A percentile compares a stretch with the other conserved stretches of the same genome.
These are phyloP conservation scores for Apteryx owenii DNA, from an alignment of 2,113 vertebrate genomes.

Conservation along the genomic window DNA sequence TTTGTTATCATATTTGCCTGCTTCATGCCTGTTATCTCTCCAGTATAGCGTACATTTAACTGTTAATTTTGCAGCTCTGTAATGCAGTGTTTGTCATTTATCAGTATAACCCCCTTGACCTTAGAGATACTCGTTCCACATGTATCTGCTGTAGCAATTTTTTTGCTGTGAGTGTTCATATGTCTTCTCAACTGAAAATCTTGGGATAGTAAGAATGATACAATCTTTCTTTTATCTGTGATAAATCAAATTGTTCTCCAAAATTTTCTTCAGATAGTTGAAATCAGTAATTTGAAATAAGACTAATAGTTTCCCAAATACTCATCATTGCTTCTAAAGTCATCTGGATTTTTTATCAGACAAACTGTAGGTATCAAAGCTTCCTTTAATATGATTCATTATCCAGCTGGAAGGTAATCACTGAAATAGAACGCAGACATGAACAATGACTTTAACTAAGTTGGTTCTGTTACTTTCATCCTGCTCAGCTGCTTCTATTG, in stretches of 20 bases:
- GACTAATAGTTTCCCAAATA: conserved; percentile 26
- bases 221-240: neutral
- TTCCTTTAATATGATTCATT: conserved; percentile 51
- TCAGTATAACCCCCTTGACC: neutral
- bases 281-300: conserved; percentile 35
- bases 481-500: conserved; percentile 8
- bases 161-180: neutral
- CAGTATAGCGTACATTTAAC: neutral
- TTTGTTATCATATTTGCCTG: neutral
- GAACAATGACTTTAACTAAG: conserved; percentile 62
- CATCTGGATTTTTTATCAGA: conserved; percentile 52
- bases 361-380: conserved; percentile 5
- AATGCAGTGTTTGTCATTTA: neutral
- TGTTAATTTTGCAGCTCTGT: conserved; percentile 10
- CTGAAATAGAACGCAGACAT: conserved; percentile 30
- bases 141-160: neutral
- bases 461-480: conserved; percentile 33
- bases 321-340: conserved; percentile 30
- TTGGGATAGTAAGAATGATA: neutral
- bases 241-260: neutral
- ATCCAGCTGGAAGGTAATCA: conserved; percentile 8
- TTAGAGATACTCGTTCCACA: neutral
- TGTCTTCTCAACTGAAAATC: neutral
- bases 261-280: neutral
- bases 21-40: neutral